Evolutionary conservation across 1,140 invertebrate genomes (phyloP), one percentile per base, ranked within the genome.

Genomic region (Meloidogyne exigua): DNA sequence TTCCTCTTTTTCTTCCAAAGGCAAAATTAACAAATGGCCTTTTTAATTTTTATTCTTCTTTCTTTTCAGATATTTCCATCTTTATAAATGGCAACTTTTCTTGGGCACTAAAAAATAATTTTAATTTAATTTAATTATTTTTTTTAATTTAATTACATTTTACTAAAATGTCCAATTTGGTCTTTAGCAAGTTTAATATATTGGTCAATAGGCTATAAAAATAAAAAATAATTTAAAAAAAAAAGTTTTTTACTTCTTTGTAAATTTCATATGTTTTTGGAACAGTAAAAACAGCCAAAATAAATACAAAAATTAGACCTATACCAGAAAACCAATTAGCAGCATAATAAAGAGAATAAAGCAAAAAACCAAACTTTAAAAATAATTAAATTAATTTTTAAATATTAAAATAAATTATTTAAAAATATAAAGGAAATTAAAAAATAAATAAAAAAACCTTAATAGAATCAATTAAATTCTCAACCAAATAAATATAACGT

Each of bases 211-310:
- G 95, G 94, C 84, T 73, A 63, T 28, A 73, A 21, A n/a, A 28
- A 28, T 4, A 39, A 9, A 39, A 18, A 72, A n/a, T 5, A n/a
- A 72, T 26, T 18, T 15, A 23, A 36, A 44, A 23, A 1, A 23
- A 21, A 32, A 32, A 32, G 28, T 3, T 32, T 57, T n/a, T 23
- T 9, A 73, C 72, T 28, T 92, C 91, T 90, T 98, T 94, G 91
- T 98, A 96, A 89, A 94, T 93, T 90, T 98, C 95, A 88, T 98
- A 98, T 28, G 96, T 92, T 90, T 97, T 98, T 28, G 96, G 96
- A 88, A 98, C 90, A 78, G 95, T 93, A 91, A 98, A 98, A 79
- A 96, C 90, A 77, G 92, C 92, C 81, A 98, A 91, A 88, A 95
- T 93, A 84, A 91, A 85, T 2, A 83, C 36, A 15, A 76, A 70